These are phyloP conservation scores for Colossoma macropomum DNA, from an alignment of 2,113 vertebrate species.

Conservation along the genomic window DNA sequence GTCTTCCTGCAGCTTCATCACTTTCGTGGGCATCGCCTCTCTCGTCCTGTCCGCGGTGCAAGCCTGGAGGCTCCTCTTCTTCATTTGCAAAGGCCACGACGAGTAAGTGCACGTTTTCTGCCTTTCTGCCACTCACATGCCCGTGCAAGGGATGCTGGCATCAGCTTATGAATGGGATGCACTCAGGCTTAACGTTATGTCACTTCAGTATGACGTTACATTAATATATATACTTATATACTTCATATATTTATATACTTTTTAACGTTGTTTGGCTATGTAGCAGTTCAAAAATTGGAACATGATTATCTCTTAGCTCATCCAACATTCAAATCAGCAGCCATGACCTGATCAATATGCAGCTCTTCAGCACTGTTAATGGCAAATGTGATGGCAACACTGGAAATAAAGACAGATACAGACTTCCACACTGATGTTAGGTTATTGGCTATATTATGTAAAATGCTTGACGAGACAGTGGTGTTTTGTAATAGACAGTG, in stretches of 20 bases:
- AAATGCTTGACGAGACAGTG: neutral
- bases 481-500: neutral
- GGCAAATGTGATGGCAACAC: neutral
- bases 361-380: slow-evolving; percentile 9
- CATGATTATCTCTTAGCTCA: neutral
- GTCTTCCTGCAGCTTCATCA: slow-evolving; percentile 93
- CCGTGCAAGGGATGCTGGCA: neutral
- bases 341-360: slow-evolving; percentile 9
- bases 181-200: neutral
- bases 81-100: slow-evolving; percentile 95
- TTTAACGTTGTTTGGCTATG: neutral
- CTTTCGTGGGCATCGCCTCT: slow-evolving; percentile 89
- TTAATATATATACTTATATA: too few species aligned
- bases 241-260: too few species aligned
- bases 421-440: neutral
- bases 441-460: neutral
- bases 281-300: neutral
- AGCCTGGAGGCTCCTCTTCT: slow-evolving; percentile 93
- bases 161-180: neutral
- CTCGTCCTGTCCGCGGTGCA: slow-evolving; percentile 91
- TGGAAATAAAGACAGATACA: neutral
- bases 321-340: neutral
- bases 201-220: neutral
- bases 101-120: slow-evolving; percentile 84
- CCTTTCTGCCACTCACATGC: neutral